phyloP scores from a whole-genome alignment of 2,113 vertebrate species.

The Dromiciops gliroides region DNA sequence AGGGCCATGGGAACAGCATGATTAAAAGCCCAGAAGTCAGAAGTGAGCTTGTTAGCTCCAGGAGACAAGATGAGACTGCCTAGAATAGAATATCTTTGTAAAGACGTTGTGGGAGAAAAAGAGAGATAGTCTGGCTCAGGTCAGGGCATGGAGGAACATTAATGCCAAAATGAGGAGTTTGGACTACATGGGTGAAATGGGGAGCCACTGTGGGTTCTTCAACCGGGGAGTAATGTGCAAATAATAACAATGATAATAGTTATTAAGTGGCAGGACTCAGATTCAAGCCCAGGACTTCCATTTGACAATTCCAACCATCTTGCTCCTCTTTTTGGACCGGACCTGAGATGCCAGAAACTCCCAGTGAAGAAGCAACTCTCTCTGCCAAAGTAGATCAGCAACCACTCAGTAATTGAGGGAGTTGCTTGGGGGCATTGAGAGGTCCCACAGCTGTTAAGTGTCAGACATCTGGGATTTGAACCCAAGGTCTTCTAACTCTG shows the following conservation, averaged over 20 bases:
- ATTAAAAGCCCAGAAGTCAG: background rate
- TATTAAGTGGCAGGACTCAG: background rate
- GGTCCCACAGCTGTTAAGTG: background rate
- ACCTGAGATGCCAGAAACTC: background rate
- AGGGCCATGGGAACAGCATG: background rate
- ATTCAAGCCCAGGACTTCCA: background rate
- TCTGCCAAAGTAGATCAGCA: background rate
- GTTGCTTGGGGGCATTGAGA: background rate
- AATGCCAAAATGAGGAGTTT: background rate
- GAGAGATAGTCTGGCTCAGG: background rate
- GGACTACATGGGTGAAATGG: background rate
- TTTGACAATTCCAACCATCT: background rate
- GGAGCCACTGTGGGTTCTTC: background rate
- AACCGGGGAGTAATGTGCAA: background rate
- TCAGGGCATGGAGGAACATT: background rate
- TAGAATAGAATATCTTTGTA: background rate
- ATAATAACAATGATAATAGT: background rate
- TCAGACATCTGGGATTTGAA: background rate
- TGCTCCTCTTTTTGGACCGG: background rate
- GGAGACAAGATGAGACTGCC: background rate
- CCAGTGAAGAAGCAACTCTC: background rate
- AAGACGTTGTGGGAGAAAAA: background rate
- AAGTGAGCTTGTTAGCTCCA: background rate
- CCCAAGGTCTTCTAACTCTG: background rate
- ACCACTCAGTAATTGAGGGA: background rate